These are phyloP conservation scores for Aleadryas rufinucha DNA, from an alignment of 2,113 vertebrate genomes.

Conservation along the genomic window DNA sequence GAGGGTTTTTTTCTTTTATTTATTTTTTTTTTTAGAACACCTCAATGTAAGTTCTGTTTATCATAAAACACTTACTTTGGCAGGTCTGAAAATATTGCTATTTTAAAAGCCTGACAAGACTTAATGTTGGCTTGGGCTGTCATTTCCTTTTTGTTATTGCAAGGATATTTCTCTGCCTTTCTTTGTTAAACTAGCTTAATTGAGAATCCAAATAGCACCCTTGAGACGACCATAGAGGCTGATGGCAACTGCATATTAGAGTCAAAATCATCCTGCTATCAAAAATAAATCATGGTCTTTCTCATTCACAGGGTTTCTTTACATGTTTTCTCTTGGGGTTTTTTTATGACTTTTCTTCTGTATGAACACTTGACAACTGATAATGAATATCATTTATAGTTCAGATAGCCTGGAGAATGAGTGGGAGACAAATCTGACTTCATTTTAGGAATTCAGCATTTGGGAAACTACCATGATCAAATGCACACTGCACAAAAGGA, in stretches of 20 bases:
- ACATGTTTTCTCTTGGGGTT: background rate
- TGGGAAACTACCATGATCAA: background rate
- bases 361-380: background rate
- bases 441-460: background rate
- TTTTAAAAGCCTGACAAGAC: background rate
- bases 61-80: background rate
- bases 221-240: background rate
- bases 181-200: constrained; percentile 21
- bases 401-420: background rate
- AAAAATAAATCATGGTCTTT: background rate
- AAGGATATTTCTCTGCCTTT: constrained; percentile 1
- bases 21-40: background rate
- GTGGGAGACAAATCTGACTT: background rate
- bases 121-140: background rate
- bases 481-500: background rate
- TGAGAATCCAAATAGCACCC: background rate
- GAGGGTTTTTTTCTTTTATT: accelerated
- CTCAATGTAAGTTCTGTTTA: background rate
- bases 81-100: background rate
- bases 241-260: background rate
- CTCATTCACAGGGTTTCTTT: background rate
- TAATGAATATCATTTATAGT: constrained; percentile 11
- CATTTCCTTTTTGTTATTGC: background rate
- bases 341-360: background rate
- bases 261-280: background rate